Evolutionary conservation across 2,113 vertebrate species (phyloP).

Genomic region (Cinclus cinclus): DNA sequence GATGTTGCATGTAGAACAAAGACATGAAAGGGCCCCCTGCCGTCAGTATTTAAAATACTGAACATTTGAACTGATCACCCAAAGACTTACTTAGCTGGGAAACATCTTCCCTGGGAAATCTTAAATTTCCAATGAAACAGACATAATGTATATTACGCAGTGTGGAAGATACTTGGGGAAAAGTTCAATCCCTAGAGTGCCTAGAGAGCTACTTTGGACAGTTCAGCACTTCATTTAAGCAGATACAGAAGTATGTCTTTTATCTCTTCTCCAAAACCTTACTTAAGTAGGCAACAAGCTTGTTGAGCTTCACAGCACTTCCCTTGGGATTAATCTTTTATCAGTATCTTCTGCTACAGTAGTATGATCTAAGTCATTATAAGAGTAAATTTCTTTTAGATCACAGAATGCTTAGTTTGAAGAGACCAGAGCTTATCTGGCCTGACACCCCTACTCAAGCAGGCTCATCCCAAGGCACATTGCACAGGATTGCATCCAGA

Average conservation of each 20-base stretch:
- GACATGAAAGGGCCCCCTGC: not conserved
- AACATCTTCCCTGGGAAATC: not conserved
- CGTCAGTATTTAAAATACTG: not conserved
- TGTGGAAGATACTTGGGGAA: not conserved
- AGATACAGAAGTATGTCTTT: fast-evolving
- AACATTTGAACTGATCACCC: not conserved
- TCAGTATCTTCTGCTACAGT: not conserved
- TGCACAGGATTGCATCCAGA: not conserved
- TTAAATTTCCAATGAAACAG: not conserved
- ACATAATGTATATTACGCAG: too few species aligned
- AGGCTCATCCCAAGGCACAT: not conserved
- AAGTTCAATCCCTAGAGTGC: not conserved
- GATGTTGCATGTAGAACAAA: not conserved
- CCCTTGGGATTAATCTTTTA: not conserved
- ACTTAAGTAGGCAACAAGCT: not conserved
- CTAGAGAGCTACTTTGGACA: not conserved
- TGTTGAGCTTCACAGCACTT: not conserved
- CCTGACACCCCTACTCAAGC: not conserved
- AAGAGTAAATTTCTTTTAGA: not conserved
- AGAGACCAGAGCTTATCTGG: not conserved
- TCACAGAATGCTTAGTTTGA: not conserved
- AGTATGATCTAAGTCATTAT: fast-evolving
- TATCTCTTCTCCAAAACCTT: not conserved
- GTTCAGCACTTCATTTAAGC: not conserved
- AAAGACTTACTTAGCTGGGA: not conserved